Evolutionary conservation across 2,113 vertebrate genomes (phyloP).

Genomic region (Acanthisitta chloris): DNA sequence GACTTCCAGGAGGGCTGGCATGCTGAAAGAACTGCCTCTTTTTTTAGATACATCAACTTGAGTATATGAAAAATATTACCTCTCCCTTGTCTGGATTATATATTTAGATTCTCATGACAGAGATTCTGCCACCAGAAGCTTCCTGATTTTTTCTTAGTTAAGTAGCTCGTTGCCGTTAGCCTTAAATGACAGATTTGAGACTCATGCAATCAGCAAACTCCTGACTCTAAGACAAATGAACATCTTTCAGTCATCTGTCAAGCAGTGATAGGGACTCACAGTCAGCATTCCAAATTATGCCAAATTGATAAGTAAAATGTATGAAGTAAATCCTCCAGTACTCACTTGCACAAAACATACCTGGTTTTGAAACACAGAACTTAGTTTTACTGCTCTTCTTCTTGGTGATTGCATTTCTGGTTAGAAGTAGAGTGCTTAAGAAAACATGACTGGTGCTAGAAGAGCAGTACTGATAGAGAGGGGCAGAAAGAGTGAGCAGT

Average conservation of each 20-base stretch:
- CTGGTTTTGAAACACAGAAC: neutral
- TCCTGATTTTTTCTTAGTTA: neutral
- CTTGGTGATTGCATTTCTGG: neutral
- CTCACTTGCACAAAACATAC: neutral
- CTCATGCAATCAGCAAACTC: neutral
- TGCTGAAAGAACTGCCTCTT: neutral
- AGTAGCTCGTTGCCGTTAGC: neutral
- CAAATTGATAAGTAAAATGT: neutral
- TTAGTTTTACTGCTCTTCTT: neutral
- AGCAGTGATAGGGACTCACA: neutral
- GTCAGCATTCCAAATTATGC: neutral
- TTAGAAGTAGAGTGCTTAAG: fast-evolving
- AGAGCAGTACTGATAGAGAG: neutral
- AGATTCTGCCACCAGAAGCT: neutral
- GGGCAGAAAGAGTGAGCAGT: neutral
- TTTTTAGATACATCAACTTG: neutral
- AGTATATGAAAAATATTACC: neutral
- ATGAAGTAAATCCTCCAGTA: neutral
- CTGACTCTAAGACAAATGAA: neutral
- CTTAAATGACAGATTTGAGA: neutral
- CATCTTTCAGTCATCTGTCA: neutral
- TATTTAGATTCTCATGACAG: neutral
- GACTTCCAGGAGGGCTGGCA: neutral
- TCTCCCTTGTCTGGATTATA: neutral
- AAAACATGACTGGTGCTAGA: neutral